Evolutionary conservation across 2,888 invertebrate species (phyloP), one percentile per base, ranked within the genome.

Genomic region (Patella caerulea): DNA sequence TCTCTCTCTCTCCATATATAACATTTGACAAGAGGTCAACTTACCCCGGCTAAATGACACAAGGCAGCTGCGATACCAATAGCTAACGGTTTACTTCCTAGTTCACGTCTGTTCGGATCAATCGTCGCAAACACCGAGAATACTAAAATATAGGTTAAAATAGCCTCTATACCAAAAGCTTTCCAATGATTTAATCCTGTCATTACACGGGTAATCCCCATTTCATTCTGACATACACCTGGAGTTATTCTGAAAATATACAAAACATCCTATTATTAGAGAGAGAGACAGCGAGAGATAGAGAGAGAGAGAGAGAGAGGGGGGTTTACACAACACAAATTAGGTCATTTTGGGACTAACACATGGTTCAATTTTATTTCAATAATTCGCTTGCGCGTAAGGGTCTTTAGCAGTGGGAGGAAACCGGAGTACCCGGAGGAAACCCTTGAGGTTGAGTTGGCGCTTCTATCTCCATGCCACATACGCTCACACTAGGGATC

Each of bases 1-100:
- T 34, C 34, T 34, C 29, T 29, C 29, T 29, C 29, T 29, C 29
- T 29, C 29, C 2, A 1, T 24, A 24, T 24, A 24, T 24, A 24
- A 1, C 24, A 24, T 24, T 24, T 1, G 24, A 24, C 24, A 24
- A 24, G 1, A 24, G 24, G 1, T 24, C 45, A 45, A 45, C 71
- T 81, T 70, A 81, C 80, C 74, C 78, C 80, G 1, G 78, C 76
- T 34, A 81, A 71, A 70, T 81, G 80, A 56, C 80, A 81, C 76
- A 78, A 55, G n/a, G 77, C 71, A 7, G 77, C 73, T 29, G 78
- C 73, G 34, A 81, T 45, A 15, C 80, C 80, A 29, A 81, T 78
- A 14, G 80, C 80, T 34, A 81, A 52, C n/a, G 80, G 72, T 45
- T 81, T 79, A 55, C 77, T 79, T 34, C 77, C 76, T 45, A 74